Evolutionary conservation across 2,888 invertebrate species (phyloP).

Genomic region (Coelopa pilipes): DNA sequence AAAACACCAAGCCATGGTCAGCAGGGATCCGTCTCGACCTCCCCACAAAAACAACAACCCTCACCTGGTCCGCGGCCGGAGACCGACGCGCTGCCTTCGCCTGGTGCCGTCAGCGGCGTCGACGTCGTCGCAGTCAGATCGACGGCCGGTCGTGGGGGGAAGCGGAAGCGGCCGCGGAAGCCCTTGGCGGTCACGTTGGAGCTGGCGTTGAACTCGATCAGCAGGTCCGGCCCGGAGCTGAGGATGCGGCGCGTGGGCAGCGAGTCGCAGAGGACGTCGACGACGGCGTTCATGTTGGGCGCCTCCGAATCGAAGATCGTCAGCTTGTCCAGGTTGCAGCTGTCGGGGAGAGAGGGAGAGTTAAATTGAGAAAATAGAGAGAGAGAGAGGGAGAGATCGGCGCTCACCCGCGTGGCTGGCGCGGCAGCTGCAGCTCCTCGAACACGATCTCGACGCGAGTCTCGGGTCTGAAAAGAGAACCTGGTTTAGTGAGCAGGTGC

Average conservation of each 20-base stretch:
- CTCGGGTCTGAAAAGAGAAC: constrained; percentile 53
- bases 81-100: neutral
- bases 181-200: constrained; percentile 69
- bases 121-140: neutral
- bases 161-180: constrained; percentile 65
- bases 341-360: constrained; percentile 34
- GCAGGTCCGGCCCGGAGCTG: constrained; percentile 84
- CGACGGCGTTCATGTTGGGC: constrained; percentile 76
- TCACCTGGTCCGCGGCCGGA: too few species aligned
- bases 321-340: constrained; percentile 75
- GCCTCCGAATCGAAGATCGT: constrained; percentile 85
- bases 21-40: too few species aligned
- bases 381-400: neutral
- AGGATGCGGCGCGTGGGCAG: constrained; percentile 81
- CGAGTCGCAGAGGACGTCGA: constrained; percentile 82
- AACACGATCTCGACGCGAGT: constrained; percentile 79
- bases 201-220: constrained; percentile 86
- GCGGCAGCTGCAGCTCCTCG: constrained; percentile 71
- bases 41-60: too few species aligned
- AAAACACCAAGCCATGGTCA: too few species aligned
- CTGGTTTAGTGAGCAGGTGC: neutral
- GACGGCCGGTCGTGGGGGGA: constrained; percentile 47
- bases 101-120: neutral
- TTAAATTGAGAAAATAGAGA: too few species aligned
- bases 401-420: constrained; percentile 61